Conservation (phyloP, 2,113 vertebrate species). For the Ciconia boyciana region DNA sequence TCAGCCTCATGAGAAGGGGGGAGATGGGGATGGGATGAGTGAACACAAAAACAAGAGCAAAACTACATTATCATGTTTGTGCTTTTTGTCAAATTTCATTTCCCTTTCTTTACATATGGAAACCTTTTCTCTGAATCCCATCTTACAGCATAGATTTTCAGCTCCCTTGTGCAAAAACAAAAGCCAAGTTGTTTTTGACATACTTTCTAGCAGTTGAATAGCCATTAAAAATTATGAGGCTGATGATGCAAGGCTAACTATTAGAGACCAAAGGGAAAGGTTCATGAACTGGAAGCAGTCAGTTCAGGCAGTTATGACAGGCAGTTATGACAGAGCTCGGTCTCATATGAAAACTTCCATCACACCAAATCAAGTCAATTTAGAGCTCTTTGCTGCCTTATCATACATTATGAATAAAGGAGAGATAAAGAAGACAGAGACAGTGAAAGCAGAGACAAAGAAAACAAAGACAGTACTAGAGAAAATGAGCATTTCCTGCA, state of each 20-base stretch:
- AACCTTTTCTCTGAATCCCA: constrained; percentile 21
- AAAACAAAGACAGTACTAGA: background rate
- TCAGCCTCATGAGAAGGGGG: background rate
- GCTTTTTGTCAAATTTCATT: background rate
- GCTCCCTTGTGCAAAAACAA: background rate
- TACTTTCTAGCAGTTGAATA: background rate
- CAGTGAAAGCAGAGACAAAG: background rate
- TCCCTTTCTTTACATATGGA: background rate
- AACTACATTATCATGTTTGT: background rate
- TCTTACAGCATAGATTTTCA: background rate
- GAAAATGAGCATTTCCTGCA: background rate
- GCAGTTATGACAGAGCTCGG: background rate
- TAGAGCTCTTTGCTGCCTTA: background rate
- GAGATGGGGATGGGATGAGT: background rate
- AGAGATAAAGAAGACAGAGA: background rate
- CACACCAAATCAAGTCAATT: background rate
- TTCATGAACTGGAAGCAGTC: background rate
- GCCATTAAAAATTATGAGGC: background rate
- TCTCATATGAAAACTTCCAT: background rate
- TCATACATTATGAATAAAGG: background rate
- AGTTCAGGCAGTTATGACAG: background rate
- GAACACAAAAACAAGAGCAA: background rate
- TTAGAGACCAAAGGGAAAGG: background rate
- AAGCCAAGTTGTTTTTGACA: background rate
- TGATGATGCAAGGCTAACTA: background rate